Conservation (phyloP, 2,113 vertebrate species). For the Galemys pyrenaicus region DNA sequence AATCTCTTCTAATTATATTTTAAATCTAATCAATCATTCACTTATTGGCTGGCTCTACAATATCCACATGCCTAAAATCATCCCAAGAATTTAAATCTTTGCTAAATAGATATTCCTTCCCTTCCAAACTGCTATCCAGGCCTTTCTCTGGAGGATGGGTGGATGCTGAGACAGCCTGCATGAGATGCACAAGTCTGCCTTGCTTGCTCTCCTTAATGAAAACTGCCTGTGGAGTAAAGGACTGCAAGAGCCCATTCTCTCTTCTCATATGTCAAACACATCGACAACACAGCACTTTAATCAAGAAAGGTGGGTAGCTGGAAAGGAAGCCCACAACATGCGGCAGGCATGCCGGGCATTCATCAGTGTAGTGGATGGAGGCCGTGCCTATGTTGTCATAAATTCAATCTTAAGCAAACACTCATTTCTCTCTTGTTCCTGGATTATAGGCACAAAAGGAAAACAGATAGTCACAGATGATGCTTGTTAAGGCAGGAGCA, state of each 20-base stretch:
- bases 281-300: neutral
- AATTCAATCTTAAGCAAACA: conserved; percentile 18
- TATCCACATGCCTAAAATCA: neutral
- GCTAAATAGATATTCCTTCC: neutral
- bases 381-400: neutral
- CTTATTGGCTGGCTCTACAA: neutral
- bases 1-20: conserved; percentile 3
- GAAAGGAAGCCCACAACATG: neutral
- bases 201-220: neutral
- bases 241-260: neutral
- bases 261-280: neutral
- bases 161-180: rapidly evolving
- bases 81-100: neutral
- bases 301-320: neutral
- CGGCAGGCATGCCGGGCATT: neutral
- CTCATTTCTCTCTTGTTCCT: neutral
- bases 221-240: neutral
- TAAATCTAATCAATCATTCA: neutral
- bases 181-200: neutral
- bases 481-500: neutral
- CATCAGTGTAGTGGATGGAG: neutral
- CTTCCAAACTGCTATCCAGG: neutral
- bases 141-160: neutral
- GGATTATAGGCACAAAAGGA: neutral
- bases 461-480: neutral